Base-by-base conservation (phyloP, 2,113 vertebrate genomes). In the Eonycteris spelaea region DNA sequence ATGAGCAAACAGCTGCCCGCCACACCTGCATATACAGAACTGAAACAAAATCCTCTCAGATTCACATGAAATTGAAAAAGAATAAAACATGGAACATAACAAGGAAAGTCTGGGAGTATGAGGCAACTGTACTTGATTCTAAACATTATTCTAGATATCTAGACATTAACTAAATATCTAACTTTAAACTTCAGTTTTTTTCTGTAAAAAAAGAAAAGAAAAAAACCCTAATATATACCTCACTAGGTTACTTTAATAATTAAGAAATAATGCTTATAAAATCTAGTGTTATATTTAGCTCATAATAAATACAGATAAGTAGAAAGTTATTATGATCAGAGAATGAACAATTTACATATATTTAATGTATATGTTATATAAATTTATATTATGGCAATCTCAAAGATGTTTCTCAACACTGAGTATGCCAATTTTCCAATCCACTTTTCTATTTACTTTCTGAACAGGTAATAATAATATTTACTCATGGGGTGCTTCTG, bases 141-240 rank as follows among this genome's bases (percentile, higher is more conserved):
- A 94, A 71, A 77, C 7, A 86, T 33, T 74, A 63, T 68, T 84
- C 28, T 90, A 59, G 15, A 16, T 51, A 51, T 51, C 51, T 51
- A 51, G 15, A 57, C 35, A 82, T 63, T 77, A 43, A 83, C 10
- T 79, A 78, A 3, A 51, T 33, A 55, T 10, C 21, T 55, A 85
- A 78, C 24, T 26, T 57, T 77, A 71, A 57, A 35, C 9, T 78
- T 95, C 5, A 63, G 40, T 61, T 85, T 59, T 40, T 74, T 67
- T 88, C 79, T 87, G 6, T 57, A 79, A 96, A 95, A 84, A 86
- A 94, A 51, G 13, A 51, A 51, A 95, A 84, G 84, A 94, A 51
- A 51, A 48, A 51, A 1, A 43, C 0, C 19, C 22, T 61, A 92
- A 65, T 26, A 65, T 68, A 15, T 3, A 57, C 53, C 22, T 91